A percentile compares a stretch with the other conserved stretches of the same genome.
Conservation (phyloP, 1,140 invertebrate species). For the Aphelinus certus region DNA sequence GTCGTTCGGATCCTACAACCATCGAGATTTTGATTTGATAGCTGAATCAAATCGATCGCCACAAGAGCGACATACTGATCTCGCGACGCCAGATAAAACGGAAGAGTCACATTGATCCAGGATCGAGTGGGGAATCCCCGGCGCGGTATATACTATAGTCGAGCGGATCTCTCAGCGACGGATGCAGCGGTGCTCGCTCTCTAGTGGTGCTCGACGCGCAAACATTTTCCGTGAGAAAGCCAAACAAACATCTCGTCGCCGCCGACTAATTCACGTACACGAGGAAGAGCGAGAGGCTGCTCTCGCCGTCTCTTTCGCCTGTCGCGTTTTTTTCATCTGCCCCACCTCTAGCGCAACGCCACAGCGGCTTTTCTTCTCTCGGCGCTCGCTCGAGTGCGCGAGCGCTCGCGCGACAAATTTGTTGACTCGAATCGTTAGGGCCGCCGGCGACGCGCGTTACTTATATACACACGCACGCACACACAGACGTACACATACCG, state of each 20-base stretch:
- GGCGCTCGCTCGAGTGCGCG: background rate
- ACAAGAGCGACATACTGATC: too few species aligned
- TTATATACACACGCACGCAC: too few species aligned
- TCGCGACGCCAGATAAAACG: too few species aligned
- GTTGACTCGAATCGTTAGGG: slow-evolving; percentile 21
- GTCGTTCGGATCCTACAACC: too few species aligned
- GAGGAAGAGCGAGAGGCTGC: background rate
- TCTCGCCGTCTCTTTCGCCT: too few species aligned
- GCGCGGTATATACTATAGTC: too few species aligned
- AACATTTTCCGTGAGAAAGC: slow-evolving; percentile 58
- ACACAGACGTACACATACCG: background rate
- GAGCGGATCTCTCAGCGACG: background rate
- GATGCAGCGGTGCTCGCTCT: too few species aligned
- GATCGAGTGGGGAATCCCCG: too few species aligned
- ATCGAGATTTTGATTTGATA: too few species aligned
- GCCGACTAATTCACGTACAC: slow-evolving; percentile 22
- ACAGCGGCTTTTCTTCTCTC: background rate
- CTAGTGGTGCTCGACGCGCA: slow-evolving; percentile 40
- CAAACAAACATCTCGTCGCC: slow-evolving; percentile 55
- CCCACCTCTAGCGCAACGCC: background rate
- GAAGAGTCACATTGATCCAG: too few species aligned
- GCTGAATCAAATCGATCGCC: too few species aligned
- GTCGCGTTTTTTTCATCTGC: background rate
- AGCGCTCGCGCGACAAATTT: background rate
- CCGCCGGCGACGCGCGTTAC: too few species aligned